Evolutionary conservation across 2,797 vertebrate genomes (phyloP), one percentile per base, ranked within the genome.

Genomic region (Diplodus puntazzo): DNA sequence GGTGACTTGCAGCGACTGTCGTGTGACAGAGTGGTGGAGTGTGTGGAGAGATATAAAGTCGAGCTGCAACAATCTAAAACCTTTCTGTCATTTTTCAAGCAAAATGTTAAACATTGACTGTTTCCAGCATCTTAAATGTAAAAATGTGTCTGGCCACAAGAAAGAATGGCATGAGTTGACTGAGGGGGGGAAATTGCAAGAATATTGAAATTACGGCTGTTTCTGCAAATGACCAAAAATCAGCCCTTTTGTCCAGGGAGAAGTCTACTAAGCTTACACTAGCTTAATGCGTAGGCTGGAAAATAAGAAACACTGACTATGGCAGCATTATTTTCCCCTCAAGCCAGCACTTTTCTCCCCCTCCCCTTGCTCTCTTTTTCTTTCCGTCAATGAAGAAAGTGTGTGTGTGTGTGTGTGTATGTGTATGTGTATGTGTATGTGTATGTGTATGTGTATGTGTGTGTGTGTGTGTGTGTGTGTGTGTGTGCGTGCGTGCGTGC

Each of bases 261-360:
- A 83, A 30, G 73, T 89, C 77, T n/a, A 63, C 82, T 76, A 73
- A 91, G 87, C 92, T 92, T 88, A 90, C 77, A 77, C 84, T 79
- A 77, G 81, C 87, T 88, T 87, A 91, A 89, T 88, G 79, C 25
- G 57, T 75, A 30, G 81, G 78, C 79, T 83, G 83, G 71, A 86
- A 92, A 91, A 90, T 86, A 85, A 84, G 85, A 87, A 89, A 88
- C 86, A 88, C 75, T 59, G 88, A 75, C 90, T 70, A 77, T 88
- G 81, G 81, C 91, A 89, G 88, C 91, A 89, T 86, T 90, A 91
- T 92, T 89, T 92, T 90, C 80, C 74, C 87, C 87, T 75, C 75
- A 73, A 87, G 87, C 88, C 85, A 91, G 90, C 91, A 88, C 68
- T 91, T 90, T 90, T 84, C 53, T 81, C 60, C 53, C 55, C 23